Evolutionary conservation across 1,140 invertebrate species (phyloP), one percentile per base, ranked within the genome.

Genomic region (Bemisia tabaci): DNA sequence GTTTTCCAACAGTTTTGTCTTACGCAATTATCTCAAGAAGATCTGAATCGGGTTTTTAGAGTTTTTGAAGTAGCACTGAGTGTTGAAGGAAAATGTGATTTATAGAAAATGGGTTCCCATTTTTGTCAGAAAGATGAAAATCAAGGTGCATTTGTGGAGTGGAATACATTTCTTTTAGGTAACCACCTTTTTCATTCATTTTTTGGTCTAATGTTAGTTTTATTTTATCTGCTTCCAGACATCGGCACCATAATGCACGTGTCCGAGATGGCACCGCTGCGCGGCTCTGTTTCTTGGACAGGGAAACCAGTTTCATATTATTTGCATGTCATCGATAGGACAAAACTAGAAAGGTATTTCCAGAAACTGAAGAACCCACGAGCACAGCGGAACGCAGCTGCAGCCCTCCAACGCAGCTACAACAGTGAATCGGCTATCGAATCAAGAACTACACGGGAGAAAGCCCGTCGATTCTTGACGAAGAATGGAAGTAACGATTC

Each of bases 161-260:
- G n/a, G 9, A 21, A 12, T 63, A 0, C n/a, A 27, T 60, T 27
- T 63, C 39, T 9, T 39, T 33, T 24, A 1, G 59, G n/a, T 23
- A 27, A n/a, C 64, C 64, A 60, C 2, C 48, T n/a, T 17, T 58
- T 61, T 1, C 11, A 58, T 64, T n/a, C 59, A 68, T 62, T 33
- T 75, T 70, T n/a, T n/a, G n/a, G n/a, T n/a, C n/a, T n/a, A n/a
- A n/a, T n/a, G n/a, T n/a, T n/a, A n/a, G n/a, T n/a, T n/a, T n/a
- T n/a, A n/a, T n/a, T n/a, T n/a, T n/a, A n/a, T n/a, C n/a, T n/a
- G n/a, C n/a, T 70, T 73, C 73, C 84, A 85, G 95, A 98, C 82
- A 97, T 98, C 76, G 95, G 95, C 65, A 96, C 95, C 59, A 98
- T 98, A 74, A 97, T 98, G 92, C 92, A 97, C 75, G 94, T 98